Evolutionary conservation across 2,797 vertebrate species (phyloP), one percentile per base, ranked within the genome.

Genomic region (Muscicapa striata): DNA sequence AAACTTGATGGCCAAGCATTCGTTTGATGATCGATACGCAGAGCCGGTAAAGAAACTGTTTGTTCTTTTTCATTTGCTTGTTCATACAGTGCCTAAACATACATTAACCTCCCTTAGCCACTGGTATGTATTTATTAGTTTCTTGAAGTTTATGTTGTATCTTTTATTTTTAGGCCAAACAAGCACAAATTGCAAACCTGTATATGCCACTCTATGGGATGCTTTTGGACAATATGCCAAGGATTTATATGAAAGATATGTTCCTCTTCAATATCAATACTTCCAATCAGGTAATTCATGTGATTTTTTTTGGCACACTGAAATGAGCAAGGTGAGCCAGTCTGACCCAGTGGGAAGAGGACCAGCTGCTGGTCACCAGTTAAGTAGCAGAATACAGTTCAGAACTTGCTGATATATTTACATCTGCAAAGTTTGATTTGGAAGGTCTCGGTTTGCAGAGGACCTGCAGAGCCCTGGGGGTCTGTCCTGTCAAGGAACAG

Each of bases 1-100:
- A 97, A 99, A 99, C 67, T 97, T 99, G 32, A 99, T 99, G 99
- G 99, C 99, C 93, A 99, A 99, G 95, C 99, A 99, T 96, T 99
- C 99, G 0, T 98, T 99, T 92, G 99, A 99, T 92, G 98, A 98
- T 91, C 98, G 99, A 97, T 99, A 99, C 3, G 94, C 98, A 93
- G 98, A 98, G 66, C 98, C 98, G 98, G 99, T 99, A 98, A 95
- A 82, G 91, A 86, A 83, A 23, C 55, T 48, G 9, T 80, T 89
- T 48, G 8, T 82, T 88, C 34, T 12, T 52, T 78, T 69, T 54
- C 49, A 7, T 11, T 75, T 93, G 22, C 78, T 95, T 84, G 24
- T 76, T 84, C 41, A 2, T 74, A 20, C 12, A 5, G 70, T 63
- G 38, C 36, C 78, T 88, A 88, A 95, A 72, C 16, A 9, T 7